A percentile compares a stretch with the other conserved stretches of the same genome.
phyloP scores from a whole-genome alignment of 2,113 vertebrate genomes.

The Chaenogobius annularis region DNA sequence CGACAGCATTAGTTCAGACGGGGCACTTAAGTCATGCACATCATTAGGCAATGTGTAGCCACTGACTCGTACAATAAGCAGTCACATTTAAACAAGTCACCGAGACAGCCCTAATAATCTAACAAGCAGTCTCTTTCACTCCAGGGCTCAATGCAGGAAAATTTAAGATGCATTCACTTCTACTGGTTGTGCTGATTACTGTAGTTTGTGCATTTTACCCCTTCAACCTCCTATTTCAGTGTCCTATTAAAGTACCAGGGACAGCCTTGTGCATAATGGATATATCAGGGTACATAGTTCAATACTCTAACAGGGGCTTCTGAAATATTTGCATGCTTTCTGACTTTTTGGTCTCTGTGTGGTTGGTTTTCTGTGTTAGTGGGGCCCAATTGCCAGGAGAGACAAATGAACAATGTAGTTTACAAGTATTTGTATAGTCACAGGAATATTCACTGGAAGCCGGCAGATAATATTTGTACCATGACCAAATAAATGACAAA shows the following conservation, averaged over 20 bases:
- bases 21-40: conserved; percentile 30
- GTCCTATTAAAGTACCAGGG: conserved; percentile 55
- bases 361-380: not conserved
- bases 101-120: conserved; percentile 49
- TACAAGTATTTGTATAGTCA: not conserved
- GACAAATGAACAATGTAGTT: not conserved
- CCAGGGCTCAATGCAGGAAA: conserved; percentile 39
- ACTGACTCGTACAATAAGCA: conserved; percentile 46
- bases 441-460: not conserved
- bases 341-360: not conserved
- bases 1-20: conserved; percentile 32
- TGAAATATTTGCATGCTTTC: not conserved
- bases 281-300: conserved; percentile 48
- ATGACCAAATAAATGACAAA: not conserved
- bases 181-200: conserved; percentile 33
- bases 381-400: not conserved
- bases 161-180: conserved; percentile 32
- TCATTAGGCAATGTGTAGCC: conserved; percentile 43
- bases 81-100: conserved; percentile 50
- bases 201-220: conserved; percentile 23
- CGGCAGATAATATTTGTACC: not conserved
- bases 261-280: conserved; percentile 65
- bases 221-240: conserved; percentile 29
- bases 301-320: conserved; percentile 11
- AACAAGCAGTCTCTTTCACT: conserved; percentile 35